These are phyloP conservation scores for Campylomormyrus tamandua DNA, from an alignment of 2,113 vertebrate genomes.

Conservation along the genomic window DNA sequence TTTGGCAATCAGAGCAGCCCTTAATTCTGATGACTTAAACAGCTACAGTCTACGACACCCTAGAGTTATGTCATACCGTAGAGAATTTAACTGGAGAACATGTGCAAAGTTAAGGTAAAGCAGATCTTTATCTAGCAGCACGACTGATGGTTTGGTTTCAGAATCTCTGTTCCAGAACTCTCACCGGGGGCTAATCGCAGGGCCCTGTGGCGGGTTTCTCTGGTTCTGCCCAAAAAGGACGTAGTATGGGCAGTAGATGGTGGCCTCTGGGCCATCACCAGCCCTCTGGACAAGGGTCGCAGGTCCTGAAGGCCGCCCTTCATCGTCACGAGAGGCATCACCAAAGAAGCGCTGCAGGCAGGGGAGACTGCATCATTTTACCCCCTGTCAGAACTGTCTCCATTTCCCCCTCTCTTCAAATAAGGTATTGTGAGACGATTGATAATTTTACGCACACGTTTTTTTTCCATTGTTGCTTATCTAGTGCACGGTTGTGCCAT, in stretches of 20 bases:
- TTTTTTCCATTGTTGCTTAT: neutral
- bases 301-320: conserved; percentile 12
- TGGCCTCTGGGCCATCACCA: conserved; percentile 22
- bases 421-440: neutral
- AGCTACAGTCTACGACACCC: neutral
- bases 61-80: neutral
- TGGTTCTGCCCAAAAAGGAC: neutral
- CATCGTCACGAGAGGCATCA: conserved; percentile 21
- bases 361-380: too few relatives aligned
- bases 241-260: neutral
- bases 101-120: neutral
- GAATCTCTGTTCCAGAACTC: neutral
- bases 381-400: neutral
- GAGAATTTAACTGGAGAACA: neutral
- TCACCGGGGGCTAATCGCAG: neutral
- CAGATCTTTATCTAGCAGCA: neutral
- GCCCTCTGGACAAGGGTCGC: neutral
- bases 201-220: neutral
- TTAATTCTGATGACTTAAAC: neutral
- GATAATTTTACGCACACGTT: neutral
- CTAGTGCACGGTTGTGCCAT: neutral
- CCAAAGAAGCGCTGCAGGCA: neutral
- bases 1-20: neutral
- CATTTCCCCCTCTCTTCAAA: neutral
- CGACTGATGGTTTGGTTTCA: neutral